These are phyloP conservation scores for Myathropa florea DNA, from an alignment of 2,888 invertebrate species.

Conservation along the genomic window DNA sequence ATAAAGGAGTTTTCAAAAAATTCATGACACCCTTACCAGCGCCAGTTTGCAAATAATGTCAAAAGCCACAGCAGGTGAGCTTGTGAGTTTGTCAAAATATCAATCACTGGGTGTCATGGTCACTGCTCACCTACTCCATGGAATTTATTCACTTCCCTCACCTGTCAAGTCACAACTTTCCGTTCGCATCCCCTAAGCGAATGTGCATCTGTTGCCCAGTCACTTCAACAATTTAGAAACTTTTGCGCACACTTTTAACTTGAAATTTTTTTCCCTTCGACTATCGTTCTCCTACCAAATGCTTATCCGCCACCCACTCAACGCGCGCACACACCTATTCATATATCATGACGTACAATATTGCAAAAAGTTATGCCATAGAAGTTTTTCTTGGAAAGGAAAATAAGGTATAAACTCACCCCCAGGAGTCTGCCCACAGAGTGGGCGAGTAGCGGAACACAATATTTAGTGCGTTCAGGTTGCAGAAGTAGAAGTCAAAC, in stretches of 20 bases:
- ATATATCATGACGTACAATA: not conserved
- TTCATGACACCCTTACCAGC: too few relatives aligned
- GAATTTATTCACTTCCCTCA: not conserved
- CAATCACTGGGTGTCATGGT: not conserved
- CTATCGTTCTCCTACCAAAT: not conserved
- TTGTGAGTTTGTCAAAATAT: not conserved
- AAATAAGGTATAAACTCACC: not conserved
- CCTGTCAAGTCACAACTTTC: not conserved
- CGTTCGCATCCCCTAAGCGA: not conserved
- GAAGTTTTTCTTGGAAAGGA: not conserved
- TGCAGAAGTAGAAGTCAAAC: slow-evolving; percentile 13
- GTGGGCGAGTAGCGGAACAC: not conserved
- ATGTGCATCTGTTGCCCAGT: not conserved
- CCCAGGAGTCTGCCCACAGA: not conserved
- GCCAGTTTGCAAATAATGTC: not conserved
- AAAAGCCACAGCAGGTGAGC: not conserved
- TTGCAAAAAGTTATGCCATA: not conserved
- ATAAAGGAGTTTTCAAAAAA: too few relatives aligned
- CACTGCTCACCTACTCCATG: not conserved
- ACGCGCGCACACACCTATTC: not conserved
- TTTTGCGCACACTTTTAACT: not conserved
- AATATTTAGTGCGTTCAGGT: slow-evolving; percentile 7
- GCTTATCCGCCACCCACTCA: not conserved
- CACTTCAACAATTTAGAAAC: not conserved
- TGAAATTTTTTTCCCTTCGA: not conserved